phyloP scores from a whole-genome alignment of 2,113 vertebrate species.

The Oxyruncus cristatus region DNA sequence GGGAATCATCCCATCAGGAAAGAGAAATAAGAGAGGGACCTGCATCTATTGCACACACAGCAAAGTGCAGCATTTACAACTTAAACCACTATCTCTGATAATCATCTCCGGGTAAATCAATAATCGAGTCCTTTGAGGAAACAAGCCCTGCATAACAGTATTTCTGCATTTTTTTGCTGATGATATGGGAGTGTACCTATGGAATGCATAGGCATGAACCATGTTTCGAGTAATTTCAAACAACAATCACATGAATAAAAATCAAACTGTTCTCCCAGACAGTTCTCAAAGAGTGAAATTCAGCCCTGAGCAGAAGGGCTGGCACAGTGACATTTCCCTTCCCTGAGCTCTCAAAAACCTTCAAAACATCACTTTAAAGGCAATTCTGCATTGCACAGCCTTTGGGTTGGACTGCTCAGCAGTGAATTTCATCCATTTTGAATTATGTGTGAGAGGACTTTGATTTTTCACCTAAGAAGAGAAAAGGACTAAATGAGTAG shows the following conservation, averaged over 20 bases:
- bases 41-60: not conserved
- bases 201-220: not conserved
- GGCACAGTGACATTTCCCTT: not conserved
- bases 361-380: not conserved
- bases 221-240: not conserved
- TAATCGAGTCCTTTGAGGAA: not conserved
- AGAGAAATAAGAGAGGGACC: not conserved
- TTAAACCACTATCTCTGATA: not conserved
- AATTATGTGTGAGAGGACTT: conserved; percentile 15
- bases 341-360: not conserved
- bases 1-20: not conserved
- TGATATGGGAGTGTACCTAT: not conserved
- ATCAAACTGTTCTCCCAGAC: not conserved
- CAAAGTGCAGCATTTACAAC: not conserved
- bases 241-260: conserved; percentile 17
- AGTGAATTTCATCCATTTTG: conserved; percentile 8
- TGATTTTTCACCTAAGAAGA: conserved; percentile 51
- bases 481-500: not conserved
- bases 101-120: not conserved
- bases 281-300: not conserved
- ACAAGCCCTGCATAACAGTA: not conserved
- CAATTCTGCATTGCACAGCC: not conserved
- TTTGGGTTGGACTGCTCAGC: not conserved
- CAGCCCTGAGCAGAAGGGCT: not conserved
- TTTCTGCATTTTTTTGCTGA: not conserved